These are phyloP conservation scores for Phrynocephalus versicolor DNA, from an alignment of 2,113 vertebrate genomes.

Conservation along the genomic window DNA sequence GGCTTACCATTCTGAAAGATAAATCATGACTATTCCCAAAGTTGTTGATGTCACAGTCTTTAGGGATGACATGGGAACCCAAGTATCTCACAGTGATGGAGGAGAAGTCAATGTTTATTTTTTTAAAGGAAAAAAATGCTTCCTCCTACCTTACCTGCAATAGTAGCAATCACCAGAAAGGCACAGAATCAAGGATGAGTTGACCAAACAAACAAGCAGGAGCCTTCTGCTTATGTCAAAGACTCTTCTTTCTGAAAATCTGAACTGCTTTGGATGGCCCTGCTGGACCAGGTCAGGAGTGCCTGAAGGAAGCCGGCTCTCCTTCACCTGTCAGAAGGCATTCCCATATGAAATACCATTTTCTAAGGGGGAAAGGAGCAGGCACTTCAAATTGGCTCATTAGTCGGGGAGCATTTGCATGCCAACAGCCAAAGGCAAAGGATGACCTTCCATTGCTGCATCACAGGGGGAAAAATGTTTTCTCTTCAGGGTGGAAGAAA, in stretches of 20 bases:
- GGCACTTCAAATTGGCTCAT: conserved; percentile 57
- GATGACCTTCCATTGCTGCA: conserved; percentile 68
- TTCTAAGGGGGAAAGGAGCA: conserved; percentile 21
- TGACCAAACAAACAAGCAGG: background rate
- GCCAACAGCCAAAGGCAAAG: conserved; percentile 67
- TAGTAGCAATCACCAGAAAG: rapidly evolving
- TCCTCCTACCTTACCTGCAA: rapidly evolving
- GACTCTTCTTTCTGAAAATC: conserved; percentile 9
- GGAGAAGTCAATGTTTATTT: background rate
- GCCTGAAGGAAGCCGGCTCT: conserved; percentile 32
- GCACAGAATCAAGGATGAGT: conserved; percentile 33
- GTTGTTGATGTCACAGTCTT: too few relatives aligned
- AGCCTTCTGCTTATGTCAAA: conserved; percentile 41
- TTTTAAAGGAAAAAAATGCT: conserved; percentile 2
- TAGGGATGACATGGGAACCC: background rate
- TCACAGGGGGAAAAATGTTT: conserved; percentile 53
- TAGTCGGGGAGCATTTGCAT: conserved; percentile 58
- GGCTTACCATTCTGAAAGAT: background rate
- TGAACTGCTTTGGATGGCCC: background rate
- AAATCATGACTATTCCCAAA: too few relatives aligned
- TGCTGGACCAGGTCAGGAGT: conserved; percentile 45
- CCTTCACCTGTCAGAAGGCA: conserved; percentile 54
- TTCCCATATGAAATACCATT: conserved; percentile 41
- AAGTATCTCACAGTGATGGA: background rate
- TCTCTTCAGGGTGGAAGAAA: conserved; percentile 24